These are phyloP conservation scores for Otocyon megalotis DNA, from an alignment of 2,113 vertebrate species.

Conservation along the genomic window DNA sequence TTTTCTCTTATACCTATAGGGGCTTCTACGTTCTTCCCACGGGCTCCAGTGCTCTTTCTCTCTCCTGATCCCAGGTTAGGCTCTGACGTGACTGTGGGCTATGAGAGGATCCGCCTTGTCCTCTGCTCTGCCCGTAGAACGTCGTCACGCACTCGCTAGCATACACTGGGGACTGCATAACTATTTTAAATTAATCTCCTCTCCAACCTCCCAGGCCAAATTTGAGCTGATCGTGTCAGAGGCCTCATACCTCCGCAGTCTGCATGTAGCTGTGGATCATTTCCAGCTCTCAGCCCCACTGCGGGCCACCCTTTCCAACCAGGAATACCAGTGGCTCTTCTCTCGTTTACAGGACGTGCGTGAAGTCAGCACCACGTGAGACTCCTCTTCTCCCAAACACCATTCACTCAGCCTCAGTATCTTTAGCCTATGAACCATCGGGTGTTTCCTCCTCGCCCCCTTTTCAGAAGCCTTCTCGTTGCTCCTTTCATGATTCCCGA, in stretches of 20 bases:
- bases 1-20: background rate
- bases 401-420: fast-evolving
- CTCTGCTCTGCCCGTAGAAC: fast-evolving
- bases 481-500: background rate
- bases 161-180: background rate
- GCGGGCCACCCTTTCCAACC: slow-evolving; percentile 89
- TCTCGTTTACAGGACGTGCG: slow-evolving; percentile 94
- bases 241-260: slow-evolving; percentile 95
- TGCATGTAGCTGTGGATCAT: slow-evolving; percentile 95
- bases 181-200: background rate
- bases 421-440: background rate
- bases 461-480: background rate
- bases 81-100: background rate
- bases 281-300: slow-evolving; percentile 93
- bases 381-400: background rate
- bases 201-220: slow-evolving; percentile 89
- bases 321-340: slow-evolving; percentile 98
- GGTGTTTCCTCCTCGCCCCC: background rate
- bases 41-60: background rate
- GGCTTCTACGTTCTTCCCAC: background rate
- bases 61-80: background rate
- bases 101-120: background rate
- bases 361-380: slow-evolving; percentile 94
- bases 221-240: slow-evolving; percentile 98
- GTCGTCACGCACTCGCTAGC: background rate